phyloP scores from a whole-genome alignment of 2,888 invertebrate genomes.

The Tachina fera region DNA sequence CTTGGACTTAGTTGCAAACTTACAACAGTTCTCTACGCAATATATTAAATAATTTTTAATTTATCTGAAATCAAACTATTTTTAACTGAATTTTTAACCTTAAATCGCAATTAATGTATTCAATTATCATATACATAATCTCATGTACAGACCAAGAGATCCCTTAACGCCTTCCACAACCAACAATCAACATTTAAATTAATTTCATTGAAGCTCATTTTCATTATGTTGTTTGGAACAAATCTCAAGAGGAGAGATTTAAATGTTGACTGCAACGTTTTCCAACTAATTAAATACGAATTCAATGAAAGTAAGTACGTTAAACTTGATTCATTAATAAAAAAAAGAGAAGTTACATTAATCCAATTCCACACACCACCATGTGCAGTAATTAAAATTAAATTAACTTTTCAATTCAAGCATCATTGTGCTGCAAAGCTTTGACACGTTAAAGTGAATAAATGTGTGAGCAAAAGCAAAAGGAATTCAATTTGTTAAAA shows the following conservation, averaged over 20 bases:
- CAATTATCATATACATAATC: neutral
- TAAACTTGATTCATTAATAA: conserved; percentile 1
- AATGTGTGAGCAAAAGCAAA: neutral
- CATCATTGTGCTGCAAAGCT: conserved; percentile 1
- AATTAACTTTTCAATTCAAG: conserved; percentile 44
- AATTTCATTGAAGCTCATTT: conserved; percentile 36
- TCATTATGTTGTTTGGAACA: conserved; percentile 4
- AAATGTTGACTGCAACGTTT: conserved; percentile 32
- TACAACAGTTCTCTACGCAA: too few species aligned
- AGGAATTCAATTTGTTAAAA: conserved; percentile 32
- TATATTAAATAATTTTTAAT: too few species aligned
- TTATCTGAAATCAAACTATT: too few species aligned
- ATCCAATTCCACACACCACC: neutral
- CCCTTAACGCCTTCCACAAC: conserved; percentile 13
- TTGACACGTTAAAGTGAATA: neutral
- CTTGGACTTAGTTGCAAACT: too few species aligned
- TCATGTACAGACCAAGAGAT: neutral
- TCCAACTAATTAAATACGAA: conserved; percentile 61
- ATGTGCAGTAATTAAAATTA: conserved; percentile 30
- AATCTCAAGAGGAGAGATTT: conserved; percentile 37
- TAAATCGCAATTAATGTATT: neutral
- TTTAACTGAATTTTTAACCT: neutral
- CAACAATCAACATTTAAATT: conserved; percentile 32
- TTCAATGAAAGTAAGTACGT: conserved; percentile 38
- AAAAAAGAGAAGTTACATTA: neutral